These are phyloP conservation scores for Drosophila repletoides DNA, from an alignment of 1,140 invertebrate genomes.

Conservation along the genomic window DNA sequence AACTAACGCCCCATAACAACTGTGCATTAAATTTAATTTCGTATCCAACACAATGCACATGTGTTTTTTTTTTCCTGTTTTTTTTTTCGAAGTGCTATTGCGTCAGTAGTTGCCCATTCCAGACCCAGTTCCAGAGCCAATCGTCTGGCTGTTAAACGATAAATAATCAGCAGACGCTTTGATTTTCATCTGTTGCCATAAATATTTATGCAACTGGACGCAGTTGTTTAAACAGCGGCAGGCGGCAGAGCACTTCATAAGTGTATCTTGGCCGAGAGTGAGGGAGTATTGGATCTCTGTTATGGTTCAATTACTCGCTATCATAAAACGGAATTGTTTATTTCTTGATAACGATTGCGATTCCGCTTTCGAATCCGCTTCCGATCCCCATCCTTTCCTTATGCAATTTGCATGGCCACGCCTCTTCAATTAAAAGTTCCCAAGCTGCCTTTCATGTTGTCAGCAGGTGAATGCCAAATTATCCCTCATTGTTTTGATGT, in stretches of 20 bases:
- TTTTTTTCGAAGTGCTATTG: conserved; percentile 16
- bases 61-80: conserved; percentile 44
- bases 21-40: conserved; percentile 68
- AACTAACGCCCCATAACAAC: conserved; percentile 46
- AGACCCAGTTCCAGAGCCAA: conserved; percentile 12
- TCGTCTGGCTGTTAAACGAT: conserved; percentile 47
- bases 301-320: conserved; percentile 5
- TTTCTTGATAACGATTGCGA: too few species aligned
- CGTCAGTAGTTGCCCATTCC: conserved; percentile 28
- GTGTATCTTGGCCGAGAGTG: conserved; percentile 1
- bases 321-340: conserved; percentile 29
- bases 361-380: too few species aligned
- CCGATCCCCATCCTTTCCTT: too few species aligned
- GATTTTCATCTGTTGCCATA: conserved; percentile 54
- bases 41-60: conserved; percentile 52
- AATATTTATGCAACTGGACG: conserved; percentile 75
- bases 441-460: background rate
- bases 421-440: conserved; percentile 62
- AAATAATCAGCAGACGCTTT: conserved; percentile 65
- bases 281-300: background rate
- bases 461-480: conserved; percentile 19
- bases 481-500: conserved; percentile 74
- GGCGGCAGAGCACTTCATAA: conserved; percentile 41
- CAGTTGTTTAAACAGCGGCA: conserved; percentile 55
- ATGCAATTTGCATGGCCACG: conserved; percentile 56